These are phyloP conservation scores for Oreochromis tanganicae DNA, from an alignment of 2,113 vertebrate species.

Conservation along the genomic window DNA sequence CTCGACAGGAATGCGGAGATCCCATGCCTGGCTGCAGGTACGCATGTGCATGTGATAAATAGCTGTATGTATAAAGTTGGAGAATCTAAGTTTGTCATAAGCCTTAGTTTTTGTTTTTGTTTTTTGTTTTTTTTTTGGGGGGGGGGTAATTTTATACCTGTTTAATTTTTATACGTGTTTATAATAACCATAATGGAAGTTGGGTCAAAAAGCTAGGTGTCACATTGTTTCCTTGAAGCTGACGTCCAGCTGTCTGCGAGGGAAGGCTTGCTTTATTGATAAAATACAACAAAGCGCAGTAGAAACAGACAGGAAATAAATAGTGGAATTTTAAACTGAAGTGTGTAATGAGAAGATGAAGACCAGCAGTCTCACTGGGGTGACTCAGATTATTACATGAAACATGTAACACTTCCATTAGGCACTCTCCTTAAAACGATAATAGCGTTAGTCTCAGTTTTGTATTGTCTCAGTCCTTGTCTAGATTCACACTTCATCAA, in stretches of 20 bases:
- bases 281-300: neutral
- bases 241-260: neutral
- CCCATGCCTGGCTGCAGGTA: constrained; percentile 84
- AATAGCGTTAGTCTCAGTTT: neutral
- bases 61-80: neutral
- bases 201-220: neutral
- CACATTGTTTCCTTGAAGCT: neutral
- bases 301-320: neutral
- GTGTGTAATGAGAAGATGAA: neutral
- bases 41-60: neutral
- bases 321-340: neutral
- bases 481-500: neutral
- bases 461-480: neutral
- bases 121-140: neutral
- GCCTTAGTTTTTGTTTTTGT: neutral
- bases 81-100: neutral
- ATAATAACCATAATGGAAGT: neutral
- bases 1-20: constrained; percentile 84
- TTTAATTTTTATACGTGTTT: neutral
- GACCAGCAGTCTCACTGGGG: neutral
- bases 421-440: neutral
- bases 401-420: neutral
- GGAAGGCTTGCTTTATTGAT: neutral
- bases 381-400: neutral
- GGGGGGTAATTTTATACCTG: neutral